A percentile compares a stretch with the other conserved stretches of the same genome.
Conservation (phyloP, 1,140 invertebrate genomes). For the Cotesia glomerata region DNA sequence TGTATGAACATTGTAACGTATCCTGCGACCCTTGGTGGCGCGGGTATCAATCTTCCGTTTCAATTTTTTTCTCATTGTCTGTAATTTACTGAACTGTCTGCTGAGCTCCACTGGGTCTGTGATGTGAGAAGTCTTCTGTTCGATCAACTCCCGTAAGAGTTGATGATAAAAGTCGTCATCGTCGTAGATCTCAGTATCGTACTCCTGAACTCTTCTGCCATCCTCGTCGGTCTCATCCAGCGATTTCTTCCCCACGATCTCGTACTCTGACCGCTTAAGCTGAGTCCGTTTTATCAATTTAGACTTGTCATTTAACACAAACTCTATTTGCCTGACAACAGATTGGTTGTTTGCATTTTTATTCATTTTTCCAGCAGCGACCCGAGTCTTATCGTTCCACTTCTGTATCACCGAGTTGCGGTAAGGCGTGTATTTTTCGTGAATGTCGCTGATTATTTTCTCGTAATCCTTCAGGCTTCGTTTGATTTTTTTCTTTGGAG, state of each 20-base stretch:
- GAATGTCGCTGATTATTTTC: conserved; percentile 67
- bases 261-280: conserved; percentile 76
- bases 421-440: conserved; percentile 73
- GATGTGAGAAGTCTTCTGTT: conserved; percentile 83
- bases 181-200: conserved; percentile 89
- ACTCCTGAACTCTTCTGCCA: conserved; percentile 66
- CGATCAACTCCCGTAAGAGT: conserved; percentile 88
- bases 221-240: conserved; percentile 45
- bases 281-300: conserved; percentile 83
- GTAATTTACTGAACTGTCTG: conserved; percentile 87
- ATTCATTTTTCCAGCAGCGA: conserved; percentile 68
- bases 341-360: conserved; percentile 77
- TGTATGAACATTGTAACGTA: conserved; percentile 88
- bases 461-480: conserved; percentile 64
- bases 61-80: conserved; percentile 88
- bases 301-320: conserved; percentile 78
- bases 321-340: conserved; percentile 86
- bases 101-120: conserved; percentile 82
- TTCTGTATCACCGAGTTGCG: conserved; percentile 83
- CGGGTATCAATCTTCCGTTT: conserved; percentile 89
- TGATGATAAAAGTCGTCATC: conserved; percentile 98
- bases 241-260: conserved; percentile 70
- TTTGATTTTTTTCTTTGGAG: conserved; percentile 68
- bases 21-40: conserved; percentile 89
- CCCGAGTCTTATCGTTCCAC: conserved; percentile 90